Conservation (phyloP, 2,888 invertebrate genomes). For the Palloptera scutellata region DNA sequence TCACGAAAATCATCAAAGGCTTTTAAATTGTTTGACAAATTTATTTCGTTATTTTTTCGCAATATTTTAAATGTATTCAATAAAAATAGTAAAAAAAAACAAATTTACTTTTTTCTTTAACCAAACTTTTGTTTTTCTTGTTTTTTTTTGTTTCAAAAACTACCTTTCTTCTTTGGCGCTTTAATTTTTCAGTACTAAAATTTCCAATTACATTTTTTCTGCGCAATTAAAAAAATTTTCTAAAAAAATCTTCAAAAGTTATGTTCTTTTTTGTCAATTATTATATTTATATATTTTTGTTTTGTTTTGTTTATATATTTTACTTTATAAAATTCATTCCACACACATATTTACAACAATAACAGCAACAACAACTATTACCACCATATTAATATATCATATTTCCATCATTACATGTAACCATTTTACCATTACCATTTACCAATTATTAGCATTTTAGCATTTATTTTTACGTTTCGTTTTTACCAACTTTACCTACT, state of each 20-base stretch:
- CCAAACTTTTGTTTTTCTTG: slow-evolving; percentile 39
- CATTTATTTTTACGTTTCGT: slow-evolving; percentile 22
- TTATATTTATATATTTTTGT: too few species aligned
- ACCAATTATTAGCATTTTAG: slow-evolving; percentile 23
- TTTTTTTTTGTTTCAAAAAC: slow-evolving; percentile 40
- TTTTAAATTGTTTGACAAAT: slow-evolving; percentile 30
- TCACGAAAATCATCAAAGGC: slow-evolving; percentile 64
- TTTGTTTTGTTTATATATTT: slow-evolving; percentile 22
- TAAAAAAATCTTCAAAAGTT: slow-evolving; percentile 39
- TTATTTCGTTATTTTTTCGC: slow-evolving; percentile 38
- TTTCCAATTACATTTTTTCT: too few species aligned
- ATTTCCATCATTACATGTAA: slow-evolving; percentile 11
- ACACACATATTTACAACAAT: too few species aligned
- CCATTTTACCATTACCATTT: slow-evolving; percentile 24
- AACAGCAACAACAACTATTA: too few species aligned
- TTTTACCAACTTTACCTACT: slow-evolving; percentile 20
- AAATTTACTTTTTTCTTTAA: slow-evolving; percentile 4
- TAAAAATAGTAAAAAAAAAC: slow-evolving; percentile 18
- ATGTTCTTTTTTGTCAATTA: slow-evolving; percentile 41
- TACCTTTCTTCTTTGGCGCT: not conserved
- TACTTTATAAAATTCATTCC: too few species aligned
- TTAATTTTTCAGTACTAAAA: too few species aligned
- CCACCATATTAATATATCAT: not conserved
- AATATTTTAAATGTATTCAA: slow-evolving; percentile 32
- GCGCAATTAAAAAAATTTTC: slow-evolving; percentile 38